Percentiles rank a stretch among this genome's conserved stretches.
phyloP scores from a whole-genome alignment of 2,888 invertebrate genomes.

The Melipona beecheii region DNA sequence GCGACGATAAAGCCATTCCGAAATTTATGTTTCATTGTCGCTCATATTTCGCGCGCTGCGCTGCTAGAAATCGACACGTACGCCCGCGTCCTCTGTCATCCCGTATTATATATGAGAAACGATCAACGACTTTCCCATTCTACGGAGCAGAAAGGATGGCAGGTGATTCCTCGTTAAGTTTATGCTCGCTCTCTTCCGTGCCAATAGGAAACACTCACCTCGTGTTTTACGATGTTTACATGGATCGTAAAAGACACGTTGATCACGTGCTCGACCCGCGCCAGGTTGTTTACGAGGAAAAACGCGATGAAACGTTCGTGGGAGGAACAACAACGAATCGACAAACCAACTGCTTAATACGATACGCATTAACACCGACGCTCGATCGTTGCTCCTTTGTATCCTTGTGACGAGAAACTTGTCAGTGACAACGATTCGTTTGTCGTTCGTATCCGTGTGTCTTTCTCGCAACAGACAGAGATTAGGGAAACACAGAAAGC shows the following conservation, averaged over 20 bases:
- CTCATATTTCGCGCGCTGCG: neutral
- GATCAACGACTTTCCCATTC: neutral
- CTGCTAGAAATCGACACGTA: neutral
- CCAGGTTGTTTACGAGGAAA: slow-evolving; percentile 7
- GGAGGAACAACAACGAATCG: neutral
- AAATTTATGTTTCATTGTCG: slow-evolving; percentile 17
- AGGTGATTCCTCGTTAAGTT: slow-evolving; percentile 25
- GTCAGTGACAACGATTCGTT: neutral
- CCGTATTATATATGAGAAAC: neutral
- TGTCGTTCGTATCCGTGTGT: neutral
- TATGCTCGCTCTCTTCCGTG: neutral
- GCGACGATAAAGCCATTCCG: slow-evolving; percentile 3
- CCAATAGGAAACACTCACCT: neutral
- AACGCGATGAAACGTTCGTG: slow-evolving; percentile 1
- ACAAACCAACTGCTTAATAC: slow-evolving; percentile 20
- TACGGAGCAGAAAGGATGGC: neutral
- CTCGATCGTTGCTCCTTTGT: slow-evolving; percentile 28
- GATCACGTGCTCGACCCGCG: slow-evolving; percentile 6
- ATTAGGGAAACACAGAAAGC: neutral
- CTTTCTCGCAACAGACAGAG: neutral
- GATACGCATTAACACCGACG: slow-evolving; percentile 6
- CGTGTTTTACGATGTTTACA: slow-evolving; percentile 29
- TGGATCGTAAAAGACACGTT: slow-evolving; percentile 23
- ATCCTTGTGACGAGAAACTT: neutral
- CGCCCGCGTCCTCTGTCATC: neutral